Evolutionary conservation across 2,797 vertebrate species (phyloP).

Genomic region (Tokudaia muenninki): DNA sequence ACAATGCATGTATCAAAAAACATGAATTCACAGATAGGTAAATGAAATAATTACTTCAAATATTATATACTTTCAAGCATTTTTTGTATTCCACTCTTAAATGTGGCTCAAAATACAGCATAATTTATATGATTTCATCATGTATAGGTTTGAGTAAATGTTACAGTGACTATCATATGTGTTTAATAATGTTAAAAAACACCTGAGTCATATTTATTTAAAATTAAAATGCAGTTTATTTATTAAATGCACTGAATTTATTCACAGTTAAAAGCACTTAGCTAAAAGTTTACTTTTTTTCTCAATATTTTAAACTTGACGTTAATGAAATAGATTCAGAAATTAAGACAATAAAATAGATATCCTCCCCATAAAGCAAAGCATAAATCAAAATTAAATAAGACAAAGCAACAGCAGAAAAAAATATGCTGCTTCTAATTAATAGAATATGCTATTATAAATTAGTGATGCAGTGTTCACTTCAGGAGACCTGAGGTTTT

Average conservation of each 20-base stretch:
- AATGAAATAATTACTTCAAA: background rate
- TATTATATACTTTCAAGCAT: background rate
- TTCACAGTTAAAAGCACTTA: background rate
- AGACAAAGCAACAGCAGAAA: background rate
- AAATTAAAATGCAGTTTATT: background rate
- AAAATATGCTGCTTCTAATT: background rate
- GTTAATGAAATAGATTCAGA: background rate
- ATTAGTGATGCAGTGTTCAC: background rate
- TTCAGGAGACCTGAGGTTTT: background rate
- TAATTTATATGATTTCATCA: background rate
- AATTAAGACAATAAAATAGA: background rate
- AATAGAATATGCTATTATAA: background rate
- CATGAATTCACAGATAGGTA: background rate
- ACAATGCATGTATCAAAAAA: background rate
- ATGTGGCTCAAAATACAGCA: background rate
- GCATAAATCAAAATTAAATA: background rate
- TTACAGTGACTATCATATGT: background rate
- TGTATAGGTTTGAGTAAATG: background rate
- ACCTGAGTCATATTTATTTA: background rate
- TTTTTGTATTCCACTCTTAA: background rate
- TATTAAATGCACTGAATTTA: background rate
- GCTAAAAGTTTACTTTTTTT: background rate
- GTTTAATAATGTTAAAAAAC: background rate
- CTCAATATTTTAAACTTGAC: background rate
- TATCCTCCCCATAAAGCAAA: background rate